phyloP scores from a whole-genome alignment of 2,113 vertebrate species.

The Alectura lathami region DNA sequence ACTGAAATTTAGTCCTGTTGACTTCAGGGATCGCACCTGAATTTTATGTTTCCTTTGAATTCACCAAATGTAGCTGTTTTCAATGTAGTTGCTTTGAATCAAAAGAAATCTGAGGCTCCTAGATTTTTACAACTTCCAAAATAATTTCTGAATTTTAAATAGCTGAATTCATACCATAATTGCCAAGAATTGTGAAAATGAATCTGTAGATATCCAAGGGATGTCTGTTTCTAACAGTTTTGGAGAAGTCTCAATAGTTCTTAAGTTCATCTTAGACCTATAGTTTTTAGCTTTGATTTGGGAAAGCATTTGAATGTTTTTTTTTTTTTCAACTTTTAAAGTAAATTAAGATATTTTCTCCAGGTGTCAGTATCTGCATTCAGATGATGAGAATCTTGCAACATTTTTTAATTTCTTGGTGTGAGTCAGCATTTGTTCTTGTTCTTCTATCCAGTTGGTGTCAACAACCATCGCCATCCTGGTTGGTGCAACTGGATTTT shows the following conservation, averaged over 20 bases:
- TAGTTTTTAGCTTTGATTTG: neutral
- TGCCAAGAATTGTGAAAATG: neutral
- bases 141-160: neutral
- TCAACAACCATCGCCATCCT: too few species aligned
- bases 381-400: neutral
- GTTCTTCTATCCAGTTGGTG: neutral
- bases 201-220: neutral
- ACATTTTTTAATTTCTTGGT: neutral
- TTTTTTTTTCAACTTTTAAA: neutral
- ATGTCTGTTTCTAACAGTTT: neutral
- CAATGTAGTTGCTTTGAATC: neutral
- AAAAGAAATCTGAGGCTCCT: neutral
- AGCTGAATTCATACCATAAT: neutral
- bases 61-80: conserved; percentile 8
- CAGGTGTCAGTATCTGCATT: neutral
- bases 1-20: conserved; percentile 5
- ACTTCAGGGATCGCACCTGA: conserved; percentile 18
- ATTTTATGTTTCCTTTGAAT: conserved; percentile 39
- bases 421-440: neutral
- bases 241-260: neutral
- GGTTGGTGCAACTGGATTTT: neutral
- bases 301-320: neutral
- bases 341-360: neutral
- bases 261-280: neutral
- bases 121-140: neutral